phyloP scores from a whole-genome alignment of 2,888 invertebrate genomes.

The Eupeodes luniger region DNA sequence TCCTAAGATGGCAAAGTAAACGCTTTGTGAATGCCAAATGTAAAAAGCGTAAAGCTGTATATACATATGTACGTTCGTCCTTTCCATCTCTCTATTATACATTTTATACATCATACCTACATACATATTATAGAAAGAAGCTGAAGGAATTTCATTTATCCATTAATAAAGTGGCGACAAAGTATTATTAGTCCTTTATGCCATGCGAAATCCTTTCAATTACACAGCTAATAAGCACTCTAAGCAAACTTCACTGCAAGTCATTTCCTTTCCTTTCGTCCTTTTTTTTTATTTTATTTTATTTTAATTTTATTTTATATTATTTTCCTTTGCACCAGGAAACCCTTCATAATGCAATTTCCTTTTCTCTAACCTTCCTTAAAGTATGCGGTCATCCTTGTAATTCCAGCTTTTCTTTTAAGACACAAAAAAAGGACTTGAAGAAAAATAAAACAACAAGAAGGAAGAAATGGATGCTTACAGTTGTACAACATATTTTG shows the following conservation, averaged over 20 bases:
- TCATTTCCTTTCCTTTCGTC: background rate
- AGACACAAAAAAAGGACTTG: background rate
- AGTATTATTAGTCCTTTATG: conserved; percentile 61
- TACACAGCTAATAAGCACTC: conserved; percentile 64
- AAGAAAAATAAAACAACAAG: too few relatives aligned
- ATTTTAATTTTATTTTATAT: background rate
- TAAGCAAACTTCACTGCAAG: conserved; percentile 46
- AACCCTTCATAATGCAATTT: conserved; percentile 61
- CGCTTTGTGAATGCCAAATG: conserved; percentile 22
- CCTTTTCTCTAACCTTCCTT: conserved; percentile 37
- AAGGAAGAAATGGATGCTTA: background rate
- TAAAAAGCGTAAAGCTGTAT: background rate
- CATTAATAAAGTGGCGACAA: conserved; percentile 65
- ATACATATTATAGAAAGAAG: background rate
- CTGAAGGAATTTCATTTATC: conserved; percentile 54
- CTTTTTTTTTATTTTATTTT: background rate
- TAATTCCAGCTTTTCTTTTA: conserved; percentile 33
- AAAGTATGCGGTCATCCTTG: conserved; percentile 62
- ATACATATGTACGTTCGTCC: background rate
- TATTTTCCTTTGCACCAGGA: conserved; percentile 8
- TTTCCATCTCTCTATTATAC: background rate
- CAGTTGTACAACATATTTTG: conserved; percentile 36
- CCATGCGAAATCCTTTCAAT: conserved; percentile 70
- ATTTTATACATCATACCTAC: background rate
- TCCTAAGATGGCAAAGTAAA: conserved; percentile 10